Percentiles rank a stretch among this genome's conserved stretches.
Conservation (phyloP, 2,113 vertebrate species). For the Scomber japonicus region DNA sequence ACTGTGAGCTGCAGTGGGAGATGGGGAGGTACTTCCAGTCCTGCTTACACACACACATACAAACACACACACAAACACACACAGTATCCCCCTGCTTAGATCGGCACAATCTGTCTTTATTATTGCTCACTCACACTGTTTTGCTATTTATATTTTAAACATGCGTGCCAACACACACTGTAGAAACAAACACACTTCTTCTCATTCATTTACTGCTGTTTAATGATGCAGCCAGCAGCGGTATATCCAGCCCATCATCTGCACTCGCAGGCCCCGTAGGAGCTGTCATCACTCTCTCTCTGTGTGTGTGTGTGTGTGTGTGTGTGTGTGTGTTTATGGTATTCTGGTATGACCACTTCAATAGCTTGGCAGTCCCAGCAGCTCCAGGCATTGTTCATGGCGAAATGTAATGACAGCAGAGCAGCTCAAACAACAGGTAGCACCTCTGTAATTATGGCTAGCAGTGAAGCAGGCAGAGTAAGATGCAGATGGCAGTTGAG, state of each 20-base stretch:
- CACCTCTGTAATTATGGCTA: slow-evolving; percentile 22
- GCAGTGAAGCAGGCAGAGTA: not conserved
- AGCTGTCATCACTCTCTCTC: slow-evolving; percentile 17
- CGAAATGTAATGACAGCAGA: slow-evolving; percentile 14
- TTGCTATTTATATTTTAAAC: slow-evolving; percentile 1
- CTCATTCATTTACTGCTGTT: slow-evolving; percentile 15
- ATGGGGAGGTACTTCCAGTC: not conserved
- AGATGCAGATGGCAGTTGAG: not conserved
- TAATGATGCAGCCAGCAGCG: slow-evolving; percentile 42
- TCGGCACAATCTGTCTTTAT: slow-evolving; percentile 28
- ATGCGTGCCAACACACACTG: not conserved
- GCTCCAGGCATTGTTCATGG: not conserved
- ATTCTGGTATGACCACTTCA: not conserved
- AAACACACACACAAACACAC: not conserved
- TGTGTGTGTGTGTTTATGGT: slow-evolving; percentile 12
- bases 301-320: slow-evolving; percentile 16
- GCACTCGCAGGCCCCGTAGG: slow-evolving; percentile 12
- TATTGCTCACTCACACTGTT: slow-evolving; percentile 5
- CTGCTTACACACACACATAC: not conserved
- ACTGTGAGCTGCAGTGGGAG: slow-evolving; percentile 28
- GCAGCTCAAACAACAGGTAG: slow-evolving; percentile 40
- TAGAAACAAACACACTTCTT: not conserved
- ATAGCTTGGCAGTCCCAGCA: slow-evolving; percentile 3
- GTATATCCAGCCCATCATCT: slow-evolving; percentile 14
- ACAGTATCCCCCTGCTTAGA: slow-evolving; percentile 23